phyloP scores from a whole-genome alignment of 2,113 vertebrate genomes.

The Garra rufa region DNA sequence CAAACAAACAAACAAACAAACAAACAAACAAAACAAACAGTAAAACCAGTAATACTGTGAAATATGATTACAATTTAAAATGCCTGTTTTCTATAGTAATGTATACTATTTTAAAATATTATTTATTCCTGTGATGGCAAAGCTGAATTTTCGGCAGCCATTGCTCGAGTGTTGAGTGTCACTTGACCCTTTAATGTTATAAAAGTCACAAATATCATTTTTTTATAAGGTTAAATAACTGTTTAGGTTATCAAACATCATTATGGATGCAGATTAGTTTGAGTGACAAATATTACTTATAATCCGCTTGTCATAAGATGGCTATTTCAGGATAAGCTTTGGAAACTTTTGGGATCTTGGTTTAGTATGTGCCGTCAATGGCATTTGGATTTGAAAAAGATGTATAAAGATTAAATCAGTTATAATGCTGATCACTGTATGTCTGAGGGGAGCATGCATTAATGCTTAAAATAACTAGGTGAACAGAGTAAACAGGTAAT shows the following conservation, averaged over 20 bases:
- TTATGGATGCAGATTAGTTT: constrained; percentile 29
- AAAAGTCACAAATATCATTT: no score
- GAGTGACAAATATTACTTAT: constrained; percentile 69
- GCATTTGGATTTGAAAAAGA: neutral
- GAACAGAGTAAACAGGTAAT: neutral
- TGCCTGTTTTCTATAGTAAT: no score
- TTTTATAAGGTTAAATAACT: neutral
- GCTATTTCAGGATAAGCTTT: constrained; percentile 74
- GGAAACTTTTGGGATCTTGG: constrained; percentile 55
- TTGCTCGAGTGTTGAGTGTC: no score
- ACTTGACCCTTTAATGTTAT: no score
- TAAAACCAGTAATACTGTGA: no score
- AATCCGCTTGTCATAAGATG: constrained; percentile 68
- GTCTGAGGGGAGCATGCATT: neutral
- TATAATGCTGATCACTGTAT: neutral
- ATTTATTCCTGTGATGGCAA: no score
- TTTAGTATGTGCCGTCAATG: neutral
- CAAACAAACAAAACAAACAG: no score
- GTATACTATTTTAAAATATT: no score
- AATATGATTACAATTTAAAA: no score
- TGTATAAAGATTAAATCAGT: neutral
- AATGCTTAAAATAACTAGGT: neutral
- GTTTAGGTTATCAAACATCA: constrained; percentile 39
- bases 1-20: no score
- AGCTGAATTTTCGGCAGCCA: no score